Evolutionary conservation across 2,888 invertebrate species (phyloP).

Genomic region (Pollenia amentaria): DNA sequence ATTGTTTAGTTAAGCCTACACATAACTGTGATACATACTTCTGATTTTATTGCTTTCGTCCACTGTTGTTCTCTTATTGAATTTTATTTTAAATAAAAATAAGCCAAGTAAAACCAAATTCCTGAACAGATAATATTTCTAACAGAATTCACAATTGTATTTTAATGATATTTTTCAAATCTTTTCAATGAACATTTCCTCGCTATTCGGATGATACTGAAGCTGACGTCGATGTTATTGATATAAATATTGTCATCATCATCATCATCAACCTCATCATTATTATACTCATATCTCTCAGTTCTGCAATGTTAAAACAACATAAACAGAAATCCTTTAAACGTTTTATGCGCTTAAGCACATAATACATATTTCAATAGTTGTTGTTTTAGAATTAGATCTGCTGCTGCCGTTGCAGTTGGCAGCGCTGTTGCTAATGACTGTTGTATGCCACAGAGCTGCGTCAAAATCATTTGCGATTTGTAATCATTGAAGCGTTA

Average conservation of each 20-base stretch:
- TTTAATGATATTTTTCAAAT: conserved; percentile 46
- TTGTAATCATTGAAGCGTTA: conserved; percentile 74
- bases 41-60: neutral
- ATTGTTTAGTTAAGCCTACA: no score
- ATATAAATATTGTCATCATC: conserved; percentile 30
- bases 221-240: conserved; percentile 24
- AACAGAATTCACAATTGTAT: conserved; percentile 66
- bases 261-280: conserved; percentile 10
- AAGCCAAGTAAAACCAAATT: conserved; percentile 28
- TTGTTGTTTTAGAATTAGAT: conserved; percentile 16
- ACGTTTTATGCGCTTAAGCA: conserved; percentile 29
- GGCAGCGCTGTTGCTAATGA: conserved; percentile 1
- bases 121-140: conserved; percentile 57
- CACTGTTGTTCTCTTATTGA: conserved; percentile 37
- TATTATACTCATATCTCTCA: neutral
- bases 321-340: conserved; percentile 35
- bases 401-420: conserved; percentile 26
- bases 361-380: neutral
- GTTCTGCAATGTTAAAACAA: conserved; percentile 40
- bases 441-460: conserved; percentile 23
- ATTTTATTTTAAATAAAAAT: conserved; percentile 22
- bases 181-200: conserved; percentile 24
- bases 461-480: conserved; percentile 72
- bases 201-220: neutral
- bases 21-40: neutral